A percentile compares a stretch with the other conserved stretches of the same genome.
These are phyloP conservation scores for Tylochromis polylepis DNA, from an alignment of 2,113 vertebrate genomes.

Conservation along the genomic window DNA sequence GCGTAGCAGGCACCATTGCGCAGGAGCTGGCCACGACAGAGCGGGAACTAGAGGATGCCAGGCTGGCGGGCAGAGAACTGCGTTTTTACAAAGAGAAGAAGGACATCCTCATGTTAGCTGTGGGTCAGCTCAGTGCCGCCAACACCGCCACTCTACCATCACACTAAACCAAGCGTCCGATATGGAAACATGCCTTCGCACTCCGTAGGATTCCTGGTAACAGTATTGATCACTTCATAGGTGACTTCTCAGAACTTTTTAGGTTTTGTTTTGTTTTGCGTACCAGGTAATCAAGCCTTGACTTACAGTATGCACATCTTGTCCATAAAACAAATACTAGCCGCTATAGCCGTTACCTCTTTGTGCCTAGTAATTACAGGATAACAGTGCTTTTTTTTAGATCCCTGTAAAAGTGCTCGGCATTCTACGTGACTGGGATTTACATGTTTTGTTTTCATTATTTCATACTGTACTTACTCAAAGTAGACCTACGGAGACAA, in stretches of 20 bases:
- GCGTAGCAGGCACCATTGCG: conserved; percentile 77
- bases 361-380: conserved; percentile 57
- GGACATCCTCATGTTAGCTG: conserved; percentile 91
- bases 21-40: conserved; percentile 87
- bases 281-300: conserved; percentile 43
- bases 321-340: conserved; percentile 7
- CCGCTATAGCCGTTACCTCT: conserved; percentile 44
- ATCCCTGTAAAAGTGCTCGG: conserved; percentile 10
- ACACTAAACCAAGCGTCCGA: conserved; percentile 30
- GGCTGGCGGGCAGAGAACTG: conserved; percentile 91
- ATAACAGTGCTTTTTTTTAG: conserved; percentile 14
- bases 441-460: background rate
- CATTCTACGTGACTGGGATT: conserved; percentile 1
- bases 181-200: background rate
- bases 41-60: conserved; percentile 88
- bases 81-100: conserved; percentile 98
- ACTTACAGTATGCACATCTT: conserved; percentile 18
- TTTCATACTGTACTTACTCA: background rate
- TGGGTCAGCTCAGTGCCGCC: conserved; percentile 83
- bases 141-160: conserved; percentile 77
- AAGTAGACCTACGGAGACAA: background rate
- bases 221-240: conserved; percentile 9
- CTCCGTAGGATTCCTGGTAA: conserved; percentile 33
- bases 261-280: background rate
- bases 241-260: background rate